These are phyloP conservation scores for Xenus cinereus DNA, from an alignment of 2,113 vertebrate species.

Conservation along the genomic window DNA sequence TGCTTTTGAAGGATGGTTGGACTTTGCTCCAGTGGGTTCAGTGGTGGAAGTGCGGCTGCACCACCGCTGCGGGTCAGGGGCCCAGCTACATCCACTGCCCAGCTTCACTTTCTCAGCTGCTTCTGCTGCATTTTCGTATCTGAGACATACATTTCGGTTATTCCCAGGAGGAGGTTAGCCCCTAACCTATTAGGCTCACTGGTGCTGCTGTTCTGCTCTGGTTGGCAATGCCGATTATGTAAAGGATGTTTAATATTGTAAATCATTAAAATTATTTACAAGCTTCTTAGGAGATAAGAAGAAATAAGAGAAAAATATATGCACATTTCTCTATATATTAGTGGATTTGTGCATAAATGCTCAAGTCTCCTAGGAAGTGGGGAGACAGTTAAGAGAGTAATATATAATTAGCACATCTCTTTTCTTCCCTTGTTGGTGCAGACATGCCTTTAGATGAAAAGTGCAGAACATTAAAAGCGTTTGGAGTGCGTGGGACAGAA, in stretches of 20 bases:
- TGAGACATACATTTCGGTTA: neutral
- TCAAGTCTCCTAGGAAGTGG: neutral
- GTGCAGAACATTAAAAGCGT: neutral
- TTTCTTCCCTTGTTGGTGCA: neutral
- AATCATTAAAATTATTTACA: neutral
- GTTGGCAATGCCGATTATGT: neutral
- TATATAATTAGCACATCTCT: constrained; percentile 26
- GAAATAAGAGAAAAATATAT: neutral
- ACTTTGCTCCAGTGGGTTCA: neutral
- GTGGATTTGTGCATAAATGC: neutral
- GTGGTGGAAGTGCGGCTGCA: neutral
- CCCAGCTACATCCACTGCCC: fast-evolving
- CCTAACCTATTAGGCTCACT: neutral
- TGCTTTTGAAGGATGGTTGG: neutral
- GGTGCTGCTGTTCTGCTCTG: neutral
- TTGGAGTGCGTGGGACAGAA: neutral
- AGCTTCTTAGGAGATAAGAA: neutral
- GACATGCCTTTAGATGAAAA: neutral
- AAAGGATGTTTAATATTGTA: neutral
- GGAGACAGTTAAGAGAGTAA: neutral
- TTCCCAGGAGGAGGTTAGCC: neutral
- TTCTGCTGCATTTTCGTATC: neutral
- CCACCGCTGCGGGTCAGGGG: neutral
- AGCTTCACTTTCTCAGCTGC: neutral
- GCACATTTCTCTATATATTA: neutral